A percentile compares a stretch with the other conserved stretches of the same genome.
Conservation (phyloP, 1,140 invertebrate species). For the Drosophila micromelanica region DNA sequence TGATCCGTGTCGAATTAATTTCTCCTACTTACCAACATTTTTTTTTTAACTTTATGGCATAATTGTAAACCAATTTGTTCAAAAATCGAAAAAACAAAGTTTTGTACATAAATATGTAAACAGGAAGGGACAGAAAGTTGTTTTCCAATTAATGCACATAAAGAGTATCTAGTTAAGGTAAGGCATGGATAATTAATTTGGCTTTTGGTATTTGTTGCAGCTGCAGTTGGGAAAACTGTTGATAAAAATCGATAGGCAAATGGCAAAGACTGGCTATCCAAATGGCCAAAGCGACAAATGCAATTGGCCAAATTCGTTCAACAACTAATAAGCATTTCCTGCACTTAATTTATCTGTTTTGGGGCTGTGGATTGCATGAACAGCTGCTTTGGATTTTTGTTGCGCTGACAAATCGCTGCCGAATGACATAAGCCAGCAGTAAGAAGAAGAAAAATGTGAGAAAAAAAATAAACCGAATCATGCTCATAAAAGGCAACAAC, state of each 20-base stretch:
- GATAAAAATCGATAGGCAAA: constrained; percentile 36
- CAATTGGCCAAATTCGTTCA: constrained; percentile 42
- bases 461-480: constrained; percentile 58
- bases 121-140: no score
- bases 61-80: no score
- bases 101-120: no score
- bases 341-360: constrained; percentile 35
- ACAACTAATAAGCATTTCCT: constrained; percentile 48
- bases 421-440: constrained; percentile 69
- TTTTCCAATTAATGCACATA: no score
- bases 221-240: constrained; percentile 16
- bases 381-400: constrained; percentile 45
- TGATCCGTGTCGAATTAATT: no score
- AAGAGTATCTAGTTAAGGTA: no score
- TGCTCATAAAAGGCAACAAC: constrained; percentile 68
- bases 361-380: constrained; percentile 23
- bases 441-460: neutral
- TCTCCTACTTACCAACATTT: no score
- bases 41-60: no score
- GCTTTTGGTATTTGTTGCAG: constrained; percentile 44
- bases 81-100: no score
- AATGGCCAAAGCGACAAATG: constrained; percentile 38
- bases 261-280: constrained; percentile 24
- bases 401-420: constrained; percentile 37
- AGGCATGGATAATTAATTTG: constrained; percentile 42